A percentile compares a stretch with the other conserved stretches of the same genome.
phyloP scores from a whole-genome alignment of 2,113 vertebrate genomes.

The Carettochelys insculpta region DNA sequence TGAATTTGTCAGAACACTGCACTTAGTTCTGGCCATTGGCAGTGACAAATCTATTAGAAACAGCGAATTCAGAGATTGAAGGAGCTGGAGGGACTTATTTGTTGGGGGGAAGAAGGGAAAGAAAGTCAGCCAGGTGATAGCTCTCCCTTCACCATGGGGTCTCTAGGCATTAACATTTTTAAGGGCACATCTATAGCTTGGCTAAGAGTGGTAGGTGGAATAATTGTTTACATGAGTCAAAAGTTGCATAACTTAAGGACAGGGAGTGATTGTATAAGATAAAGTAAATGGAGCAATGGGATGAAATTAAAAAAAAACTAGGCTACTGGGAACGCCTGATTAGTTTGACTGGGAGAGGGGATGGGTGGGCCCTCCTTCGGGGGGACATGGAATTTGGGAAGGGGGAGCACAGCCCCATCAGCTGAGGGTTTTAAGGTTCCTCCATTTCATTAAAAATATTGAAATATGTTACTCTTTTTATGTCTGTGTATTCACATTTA shows the following conservation, averaged over 20 bases:
- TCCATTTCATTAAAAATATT: no score
- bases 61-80: slow-evolving; percentile 70
- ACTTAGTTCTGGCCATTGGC: neutral
- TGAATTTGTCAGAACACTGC: slow-evolving; percentile 44
- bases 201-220: neutral
- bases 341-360: no score
- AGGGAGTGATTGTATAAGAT: accelerated
- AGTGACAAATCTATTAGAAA: slow-evolving; percentile 35
- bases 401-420: no score
- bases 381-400: no score
- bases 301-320: neutral
- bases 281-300: neutral
- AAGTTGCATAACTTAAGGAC: neutral
- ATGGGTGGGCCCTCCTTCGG: no score
- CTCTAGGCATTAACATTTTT: neutral
- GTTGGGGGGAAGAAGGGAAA: slow-evolving; percentile 49
- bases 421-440: no score
- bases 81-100: slow-evolving; percentile 59
- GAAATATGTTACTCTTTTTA: no score
- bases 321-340: neutral
- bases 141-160: slow-evolving; percentile 19
- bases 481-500: no score
- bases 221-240: neutral
- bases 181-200: neutral
- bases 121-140: slow-evolving; percentile 48